A percentile compares a stretch with the other conserved stretches of the same genome.
Evolutionary conservation across 35 echinoderm and acorn worm genomes (phyloP).

Genomic region (Strongylocentrotus purpuratus): DNA sequence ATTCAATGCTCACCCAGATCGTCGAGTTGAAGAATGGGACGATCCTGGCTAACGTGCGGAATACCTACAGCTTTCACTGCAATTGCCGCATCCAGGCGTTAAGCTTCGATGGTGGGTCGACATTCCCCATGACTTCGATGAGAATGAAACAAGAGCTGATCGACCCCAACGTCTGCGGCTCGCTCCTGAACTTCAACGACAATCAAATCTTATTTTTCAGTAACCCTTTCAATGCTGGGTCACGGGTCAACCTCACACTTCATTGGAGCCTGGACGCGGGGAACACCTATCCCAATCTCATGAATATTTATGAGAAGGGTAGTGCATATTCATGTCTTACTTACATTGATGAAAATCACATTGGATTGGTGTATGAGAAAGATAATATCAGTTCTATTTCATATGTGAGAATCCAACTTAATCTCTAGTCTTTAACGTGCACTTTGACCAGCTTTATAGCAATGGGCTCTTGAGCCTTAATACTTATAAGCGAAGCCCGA

Average conservation of each 20-base stretch:
- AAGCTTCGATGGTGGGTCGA: conserved; percentile 77
- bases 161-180: conserved; percentile 73
- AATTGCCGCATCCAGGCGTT: conserved; percentile 66
- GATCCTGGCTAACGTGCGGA: conserved; percentile 67
- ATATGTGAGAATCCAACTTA: conserved; percentile 79
- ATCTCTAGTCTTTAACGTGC: conserved; percentile 2
- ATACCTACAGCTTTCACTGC: conserved; percentile 74
- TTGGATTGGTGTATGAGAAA: conserved; percentile 87
- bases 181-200: conserved; percentile 61
- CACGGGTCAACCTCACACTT: conserved; percentile 77
- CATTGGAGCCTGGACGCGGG: conserved; percentile 80
- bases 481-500: neutral
- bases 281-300: conserved; percentile 50
- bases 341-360: conserved; percentile 74
- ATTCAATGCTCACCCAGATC: conserved; percentile 43
- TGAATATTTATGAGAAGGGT: conserved; percentile 60
- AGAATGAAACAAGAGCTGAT: conserved; percentile 64
- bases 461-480: too few relatives aligned
- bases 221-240: conserved; percentile 45
- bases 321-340: conserved; percentile 89
- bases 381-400: conserved; percentile 54
- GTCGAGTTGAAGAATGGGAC: conserved; percentile 86
- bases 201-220: conserved; percentile 59
- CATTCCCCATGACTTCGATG: conserved; percentile 59
- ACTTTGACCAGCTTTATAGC: too few relatives aligned